phyloP scores from a whole-genome alignment of 2,888 invertebrate genomes.

The Caenorhabditis drosophilae region DNA sequence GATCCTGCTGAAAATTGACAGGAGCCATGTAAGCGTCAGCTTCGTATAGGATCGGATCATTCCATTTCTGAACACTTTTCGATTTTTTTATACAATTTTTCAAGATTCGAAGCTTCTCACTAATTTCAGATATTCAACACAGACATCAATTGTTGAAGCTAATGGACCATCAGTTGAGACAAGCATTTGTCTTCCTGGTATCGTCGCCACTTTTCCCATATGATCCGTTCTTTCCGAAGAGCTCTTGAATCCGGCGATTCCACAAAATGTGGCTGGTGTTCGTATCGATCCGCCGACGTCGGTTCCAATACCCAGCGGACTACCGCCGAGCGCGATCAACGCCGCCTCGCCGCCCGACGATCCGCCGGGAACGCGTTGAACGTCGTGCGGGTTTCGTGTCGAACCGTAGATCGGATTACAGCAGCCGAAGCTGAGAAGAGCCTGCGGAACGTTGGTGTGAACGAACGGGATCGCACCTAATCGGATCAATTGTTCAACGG shows the following conservation, averaged over 20 bases:
- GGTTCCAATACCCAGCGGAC: constrained; percentile 71
- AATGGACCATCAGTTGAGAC: constrained; percentile 27
- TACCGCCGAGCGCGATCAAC: constrained; percentile 71
- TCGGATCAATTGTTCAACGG: constrained; percentile 45
- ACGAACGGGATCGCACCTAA: constrained; percentile 72
- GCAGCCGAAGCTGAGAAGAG: constrained; percentile 63
- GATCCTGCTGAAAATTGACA: constrained; percentile 17
- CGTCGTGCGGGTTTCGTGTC: constrained; percentile 57
- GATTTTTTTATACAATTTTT: background rate
- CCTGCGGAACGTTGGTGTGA: constrained; percentile 71
- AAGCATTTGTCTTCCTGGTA: constrained; percentile 35
- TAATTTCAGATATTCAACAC: constrained; percentile 24
- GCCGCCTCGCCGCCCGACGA: constrained; percentile 72
- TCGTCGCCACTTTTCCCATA: constrained; percentile 25
- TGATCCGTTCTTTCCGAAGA: constrained; percentile 22
- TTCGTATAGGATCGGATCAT: constrained; percentile 11
- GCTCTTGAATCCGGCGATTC: constrained; percentile 56
- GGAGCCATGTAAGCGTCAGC: constrained; percentile 34
- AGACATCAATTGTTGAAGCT: constrained; percentile 20
- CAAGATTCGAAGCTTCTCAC: background rate
- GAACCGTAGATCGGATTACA: constrained; percentile 70
- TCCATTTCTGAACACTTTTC: constrained; percentile 16
- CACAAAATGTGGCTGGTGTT: constrained; percentile 72
- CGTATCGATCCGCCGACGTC: constrained; percentile 73
- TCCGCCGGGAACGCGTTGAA: constrained; percentile 70